Evolutionary conservation across 2,888 invertebrate species (phyloP).

Genomic region (Ophion costatus): DNA sequence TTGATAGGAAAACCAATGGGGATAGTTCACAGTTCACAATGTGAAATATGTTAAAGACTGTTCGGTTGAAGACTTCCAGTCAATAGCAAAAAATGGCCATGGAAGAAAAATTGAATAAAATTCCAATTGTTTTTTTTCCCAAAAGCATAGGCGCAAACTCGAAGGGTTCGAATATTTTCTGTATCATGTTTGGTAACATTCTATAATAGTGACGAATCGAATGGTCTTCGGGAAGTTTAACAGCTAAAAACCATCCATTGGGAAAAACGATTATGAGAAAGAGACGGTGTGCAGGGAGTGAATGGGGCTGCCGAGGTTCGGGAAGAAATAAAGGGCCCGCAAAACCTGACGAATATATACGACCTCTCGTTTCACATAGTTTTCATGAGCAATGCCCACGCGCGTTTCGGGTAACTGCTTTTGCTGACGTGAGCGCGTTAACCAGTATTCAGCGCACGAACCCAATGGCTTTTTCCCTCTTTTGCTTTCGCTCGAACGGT

Average conservation of each 20-base stretch:
- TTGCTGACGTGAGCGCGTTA: slow-evolving; percentile 42
- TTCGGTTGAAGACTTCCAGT: not conserved
- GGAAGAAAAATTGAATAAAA: not conserved
- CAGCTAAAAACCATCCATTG: not conserved
- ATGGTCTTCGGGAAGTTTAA: not conserved
- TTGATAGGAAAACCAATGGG: too few relatives aligned
- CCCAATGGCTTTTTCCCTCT: slow-evolving; percentile 15
- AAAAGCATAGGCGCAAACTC: not conserved
- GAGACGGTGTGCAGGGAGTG: not conserved
- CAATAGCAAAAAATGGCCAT: not conserved
- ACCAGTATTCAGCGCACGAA: slow-evolving; percentile 55
- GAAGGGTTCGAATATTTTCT: not conserved
- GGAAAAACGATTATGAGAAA: slow-evolving; percentile 7
- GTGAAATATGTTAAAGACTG: not conserved
- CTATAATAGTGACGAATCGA: slow-evolving; percentile 5
- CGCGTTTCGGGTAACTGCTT: slow-evolving; percentile 12
- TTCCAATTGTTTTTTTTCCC: not conserved
- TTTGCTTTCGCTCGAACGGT: slow-evolving; percentile 14
- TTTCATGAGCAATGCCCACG: slow-evolving; percentile 31
- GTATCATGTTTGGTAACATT: not conserved
- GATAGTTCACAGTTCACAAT: not conserved
- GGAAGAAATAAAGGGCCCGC: slow-evolving; percentile 2
- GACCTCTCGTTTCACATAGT: slow-evolving; percentile 37
- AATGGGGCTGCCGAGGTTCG: not conserved
- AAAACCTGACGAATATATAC: slow-evolving; percentile 33